Evolutionary conservation across 2,797 vertebrate species (phyloP).

Genomic region (Numenius phaeopus): DNA sequence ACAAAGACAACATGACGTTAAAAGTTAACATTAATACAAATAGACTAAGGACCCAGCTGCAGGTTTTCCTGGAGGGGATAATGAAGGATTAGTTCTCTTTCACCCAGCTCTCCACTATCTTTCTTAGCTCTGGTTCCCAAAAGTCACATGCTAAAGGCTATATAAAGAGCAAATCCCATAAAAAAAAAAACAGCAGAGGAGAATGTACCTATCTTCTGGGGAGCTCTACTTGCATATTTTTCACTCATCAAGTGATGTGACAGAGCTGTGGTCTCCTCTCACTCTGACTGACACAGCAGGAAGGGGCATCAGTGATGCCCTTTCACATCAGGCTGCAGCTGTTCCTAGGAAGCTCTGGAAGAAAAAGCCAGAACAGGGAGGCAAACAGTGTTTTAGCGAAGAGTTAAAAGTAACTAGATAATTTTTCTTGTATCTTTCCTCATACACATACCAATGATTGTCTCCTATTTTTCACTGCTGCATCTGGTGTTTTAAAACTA

Average conservation of each 20-base stretch:
- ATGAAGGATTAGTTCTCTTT: neutral
- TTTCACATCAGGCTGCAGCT: neutral
- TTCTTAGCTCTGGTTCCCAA: neutral
- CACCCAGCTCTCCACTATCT: neutral
- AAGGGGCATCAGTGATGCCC: neutral
- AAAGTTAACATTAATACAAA: neutral
- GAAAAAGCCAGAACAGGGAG: neutral
- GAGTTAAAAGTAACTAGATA: neutral
- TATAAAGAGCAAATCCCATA: neutral
- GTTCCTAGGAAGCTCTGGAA: neutral
- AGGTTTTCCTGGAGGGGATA: neutral
- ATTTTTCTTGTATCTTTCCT: neutral
- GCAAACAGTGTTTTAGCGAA: rapidly evolving
- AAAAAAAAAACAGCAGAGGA: neutral
- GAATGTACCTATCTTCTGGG: neutral
- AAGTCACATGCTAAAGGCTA: neutral
- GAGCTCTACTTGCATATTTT: neutral
- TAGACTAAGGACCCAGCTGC: neutral
- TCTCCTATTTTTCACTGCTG: neutral
- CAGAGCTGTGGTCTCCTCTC: neutral
- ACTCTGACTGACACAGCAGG: neutral
- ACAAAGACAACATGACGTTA: neutral
- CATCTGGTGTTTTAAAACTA: neutral
- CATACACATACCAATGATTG: neutral
- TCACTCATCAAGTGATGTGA: neutral